Base-by-base conservation (phyloP, 2,113 vertebrate genomes). In the Microcebus jonahi region DNA sequence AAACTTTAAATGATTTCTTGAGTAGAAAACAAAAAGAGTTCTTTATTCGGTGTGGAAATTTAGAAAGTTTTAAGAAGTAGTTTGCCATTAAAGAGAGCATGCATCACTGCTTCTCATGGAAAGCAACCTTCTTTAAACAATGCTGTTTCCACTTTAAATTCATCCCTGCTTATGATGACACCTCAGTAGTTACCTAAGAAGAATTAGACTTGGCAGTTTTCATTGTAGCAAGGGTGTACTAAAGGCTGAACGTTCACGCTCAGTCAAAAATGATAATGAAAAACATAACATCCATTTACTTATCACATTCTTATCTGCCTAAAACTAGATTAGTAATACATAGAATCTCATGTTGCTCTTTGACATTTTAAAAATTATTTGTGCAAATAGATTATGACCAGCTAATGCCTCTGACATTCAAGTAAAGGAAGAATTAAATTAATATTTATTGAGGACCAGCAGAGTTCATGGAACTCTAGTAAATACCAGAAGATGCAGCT, bases 391-490 rank as follows among this genome's bases (percentile, higher is more conserved):
- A 84, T 95, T 92, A 94, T 92, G 83, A 79, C 80, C 53, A 94
- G 92, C 50, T 97, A 94, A 92, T 92, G 53, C 71, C 17, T 80
- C 45, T 97, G 95, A 97, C 86, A 91, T 92, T 97, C 71, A 97
- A 71, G 71, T 90, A 84, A 94, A 94, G 59, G 70, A 91, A 91
- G 21, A 94, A 88, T 96, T 96, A 59, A 96, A 8, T 96, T 96
- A 87, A 71, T 95, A 73, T 95, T 93, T 97, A 73, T 57, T 92
- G 84, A 94, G 65, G 36, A 77, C 42, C 50, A 85, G 55, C 31
- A 85, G 84, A 94, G 67, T 91, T 96, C 65, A 55, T 45, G 50
- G 50, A 61, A 79, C 48, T 65, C 68, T 77, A 75, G 80, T 92
- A 96, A 87, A 80, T 48, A 93, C 25, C 25, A 90, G 73, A 83